phyloP scores from a whole-genome alignment of 2,797 vertebrate species.

The Mycteria americana region DNA sequence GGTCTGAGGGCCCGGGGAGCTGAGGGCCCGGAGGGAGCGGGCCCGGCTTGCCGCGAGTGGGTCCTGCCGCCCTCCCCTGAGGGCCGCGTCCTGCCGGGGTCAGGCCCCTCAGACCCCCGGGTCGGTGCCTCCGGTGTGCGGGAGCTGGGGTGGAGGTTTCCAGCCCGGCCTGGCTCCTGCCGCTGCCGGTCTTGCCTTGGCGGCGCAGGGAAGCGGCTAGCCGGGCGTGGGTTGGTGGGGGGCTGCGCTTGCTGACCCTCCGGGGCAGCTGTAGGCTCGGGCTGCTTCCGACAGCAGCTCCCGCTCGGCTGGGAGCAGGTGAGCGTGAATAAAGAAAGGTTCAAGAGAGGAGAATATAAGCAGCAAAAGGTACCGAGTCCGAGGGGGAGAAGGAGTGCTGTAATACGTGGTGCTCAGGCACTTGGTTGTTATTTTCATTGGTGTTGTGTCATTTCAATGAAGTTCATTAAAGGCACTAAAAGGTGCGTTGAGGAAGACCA shows the following conservation, averaged over 20 bases:
- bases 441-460: not conserved
- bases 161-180: not conserved
- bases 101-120: not conserved
- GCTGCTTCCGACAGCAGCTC: not conserved
- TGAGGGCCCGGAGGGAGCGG: not conserved
- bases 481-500: rapidly evolving
- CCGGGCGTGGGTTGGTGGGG: not conserved
- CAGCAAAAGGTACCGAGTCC: rapidly evolving
- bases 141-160: not conserved
- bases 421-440: not conserved
- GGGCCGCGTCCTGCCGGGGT: not conserved
- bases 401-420: rapidly evolving
- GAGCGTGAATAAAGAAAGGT: rapidly evolving
- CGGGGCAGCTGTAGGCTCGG: not conserved
- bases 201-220: not conserved
- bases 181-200: too few species aligned
- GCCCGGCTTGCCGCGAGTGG: too few species aligned
- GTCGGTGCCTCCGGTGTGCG: not conserved
- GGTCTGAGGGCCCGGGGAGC: too few species aligned
- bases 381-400: not conserved
- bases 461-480: not conserved
- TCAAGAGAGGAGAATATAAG: not conserved
- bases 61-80: not conserved
- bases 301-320: not conserved
- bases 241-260: not conserved